Percentiles rank a stretch among this genome's conserved stretches.
Evolutionary conservation across 2,888 invertebrate genomes (phyloP).

Genomic region (Deilephila porcellus): DNA sequence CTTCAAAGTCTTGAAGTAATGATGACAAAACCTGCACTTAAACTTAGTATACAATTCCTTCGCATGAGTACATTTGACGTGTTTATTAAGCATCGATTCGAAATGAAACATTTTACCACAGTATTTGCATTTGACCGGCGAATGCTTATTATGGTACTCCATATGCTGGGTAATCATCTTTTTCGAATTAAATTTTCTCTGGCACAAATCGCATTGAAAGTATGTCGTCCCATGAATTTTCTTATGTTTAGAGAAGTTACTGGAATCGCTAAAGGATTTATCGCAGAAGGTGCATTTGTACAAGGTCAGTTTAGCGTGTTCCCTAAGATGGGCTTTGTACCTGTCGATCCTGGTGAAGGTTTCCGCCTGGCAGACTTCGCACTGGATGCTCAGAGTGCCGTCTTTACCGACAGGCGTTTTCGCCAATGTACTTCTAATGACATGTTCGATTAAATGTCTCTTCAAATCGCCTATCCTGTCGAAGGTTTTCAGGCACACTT

Average conservation of each 20-base stretch:
- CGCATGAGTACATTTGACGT: slow-evolving; percentile 66
- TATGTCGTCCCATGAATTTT: slow-evolving; percentile 73
- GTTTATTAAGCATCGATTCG: slow-evolving; percentile 76
- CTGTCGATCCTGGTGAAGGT: slow-evolving; percentile 71
- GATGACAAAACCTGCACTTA: slow-evolving; percentile 68
- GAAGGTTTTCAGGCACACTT: slow-evolving; percentile 72
- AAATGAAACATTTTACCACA: slow-evolving; percentile 73
- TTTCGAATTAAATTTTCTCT: slow-evolving; percentile 78
- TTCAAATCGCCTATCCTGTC: slow-evolving; percentile 76
- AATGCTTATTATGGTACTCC: slow-evolving; percentile 71
- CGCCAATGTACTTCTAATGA: slow-evolving; percentile 70
- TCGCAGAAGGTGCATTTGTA: slow-evolving; percentile 80
- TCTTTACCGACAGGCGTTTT: slow-evolving; percentile 66
- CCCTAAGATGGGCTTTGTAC: slow-evolving; percentile 77
- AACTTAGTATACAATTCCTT: slow-evolving; percentile 54
- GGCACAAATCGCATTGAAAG: slow-evolving; percentile 77
- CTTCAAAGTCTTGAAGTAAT: slow-evolving; percentile 64
- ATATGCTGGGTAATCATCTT: slow-evolving; percentile 77
- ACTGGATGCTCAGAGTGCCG: slow-evolving; percentile 68
- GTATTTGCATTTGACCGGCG: slow-evolving; percentile 62
- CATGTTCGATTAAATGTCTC: slow-evolving; percentile 79
- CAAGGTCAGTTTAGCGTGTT: slow-evolving; percentile 77
- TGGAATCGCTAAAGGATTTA: slow-evolving; percentile 80
- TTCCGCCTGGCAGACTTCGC: slow-evolving; percentile 68
- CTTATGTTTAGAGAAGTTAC: slow-evolving; percentile 82